phyloP scores from a whole-genome alignment of 2,888 invertebrate genomes.

The Epinotia ramella region DNA sequence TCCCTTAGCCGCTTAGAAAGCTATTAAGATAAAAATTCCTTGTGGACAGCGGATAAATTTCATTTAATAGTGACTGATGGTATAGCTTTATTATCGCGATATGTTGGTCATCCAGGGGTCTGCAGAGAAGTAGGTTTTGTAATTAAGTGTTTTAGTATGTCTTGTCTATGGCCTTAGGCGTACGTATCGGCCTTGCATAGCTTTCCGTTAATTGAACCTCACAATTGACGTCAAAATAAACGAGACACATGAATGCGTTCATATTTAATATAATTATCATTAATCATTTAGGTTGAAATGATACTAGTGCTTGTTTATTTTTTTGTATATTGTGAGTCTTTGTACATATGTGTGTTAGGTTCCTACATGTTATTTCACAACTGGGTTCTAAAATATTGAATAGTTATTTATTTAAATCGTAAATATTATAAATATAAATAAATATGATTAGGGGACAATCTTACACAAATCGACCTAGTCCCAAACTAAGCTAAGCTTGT shows the following conservation, averaged over 20 bases:
- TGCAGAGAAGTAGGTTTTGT: background rate
- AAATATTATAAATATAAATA: too few relatives aligned
- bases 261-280: slow-evolving; percentile 34
- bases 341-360: background rate
- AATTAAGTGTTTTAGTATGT: slow-evolving; percentile 17
- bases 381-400: background rate
- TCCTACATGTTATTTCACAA: background rate
- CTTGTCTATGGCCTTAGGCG: slow-evolving; percentile 18
- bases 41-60: background rate
- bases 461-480: too few relatives aligned
- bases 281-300: slow-evolving; percentile 20
- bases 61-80: background rate
- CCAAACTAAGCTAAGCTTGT: too few relatives aligned
- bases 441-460: too few relatives aligned
- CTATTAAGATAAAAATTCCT: slow-evolving; percentile 29
- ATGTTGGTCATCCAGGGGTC: background rate
- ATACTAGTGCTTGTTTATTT: slow-evolving; percentile 15
- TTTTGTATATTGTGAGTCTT: background rate
- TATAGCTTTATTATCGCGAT: background rate
- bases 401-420: background rate
- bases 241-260: slow-evolving; percentile 23
- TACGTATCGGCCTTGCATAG: slow-evolving; percentile 18
- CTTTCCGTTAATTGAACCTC: slow-evolving; percentile 23
- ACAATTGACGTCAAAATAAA: slow-evolving; percentile 39
- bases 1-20: slow-evolving; percentile 30